Percentiles rank a stretch among this genome's conserved stretches.
These are phyloP conservation scores for Apodemus agrarius DNA, from an alignment of 2,797 vertebrate species.

Conservation along the genomic window DNA sequence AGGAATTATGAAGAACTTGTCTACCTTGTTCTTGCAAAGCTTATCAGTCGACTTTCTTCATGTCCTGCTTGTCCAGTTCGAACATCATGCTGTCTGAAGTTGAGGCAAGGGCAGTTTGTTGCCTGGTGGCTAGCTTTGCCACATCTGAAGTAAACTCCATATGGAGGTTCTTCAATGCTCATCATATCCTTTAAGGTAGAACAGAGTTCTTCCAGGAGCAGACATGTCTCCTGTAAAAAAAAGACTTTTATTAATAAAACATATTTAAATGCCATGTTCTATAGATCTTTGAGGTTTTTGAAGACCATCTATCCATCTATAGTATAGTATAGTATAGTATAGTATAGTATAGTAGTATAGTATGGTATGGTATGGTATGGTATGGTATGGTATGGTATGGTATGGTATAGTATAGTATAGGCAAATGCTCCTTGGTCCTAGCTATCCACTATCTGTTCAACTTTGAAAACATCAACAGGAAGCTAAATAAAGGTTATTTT, in stretches of 20 bases:
- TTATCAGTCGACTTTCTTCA: background rate
- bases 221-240: background rate
- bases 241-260: background rate
- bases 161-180: background rate
- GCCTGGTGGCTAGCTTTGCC: background rate
- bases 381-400: too few relatives aligned
- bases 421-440: background rate
- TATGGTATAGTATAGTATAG: background rate
- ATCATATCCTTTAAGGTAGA: background rate
- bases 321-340: background rate
- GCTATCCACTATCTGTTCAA: background rate
- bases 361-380: background rate
- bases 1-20: background rate
- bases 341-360: too few relatives aligned
- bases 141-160: background rate
- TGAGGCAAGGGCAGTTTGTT: background rate
- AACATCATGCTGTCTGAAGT: background rate
- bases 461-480: background rate
- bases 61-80: background rate
- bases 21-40: background rate
- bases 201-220: background rate
- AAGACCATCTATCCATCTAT: background rate
- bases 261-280: too few relatives aligned
- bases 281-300: too few relatives aligned
- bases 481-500: background rate